phyloP scores from a whole-genome alignment of 2,888 invertebrate species.

The Drosophila algonquin region DNA sequence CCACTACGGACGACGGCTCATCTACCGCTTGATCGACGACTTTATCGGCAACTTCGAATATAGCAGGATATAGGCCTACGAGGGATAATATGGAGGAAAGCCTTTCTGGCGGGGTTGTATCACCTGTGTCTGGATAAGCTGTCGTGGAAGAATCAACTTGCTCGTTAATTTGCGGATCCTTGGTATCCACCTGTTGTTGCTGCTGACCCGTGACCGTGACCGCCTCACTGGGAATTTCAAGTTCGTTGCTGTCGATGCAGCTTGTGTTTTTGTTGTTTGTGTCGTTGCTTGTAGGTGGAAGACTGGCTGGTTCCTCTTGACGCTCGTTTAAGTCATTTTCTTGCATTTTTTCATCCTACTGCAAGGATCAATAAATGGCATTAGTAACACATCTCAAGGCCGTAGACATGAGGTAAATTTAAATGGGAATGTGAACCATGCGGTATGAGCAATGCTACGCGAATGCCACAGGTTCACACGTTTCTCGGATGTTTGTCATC shows the following conservation, averaged over 20 bases:
- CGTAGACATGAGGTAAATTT: not conserved
- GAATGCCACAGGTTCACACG: conserved; percentile 24
- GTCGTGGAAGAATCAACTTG: not conserved
- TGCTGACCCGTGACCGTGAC: conserved; percentile 1
- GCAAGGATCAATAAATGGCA: conserved; percentile 49
- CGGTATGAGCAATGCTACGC: conserved; percentile 14
- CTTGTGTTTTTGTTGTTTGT: conserved; percentile 36
- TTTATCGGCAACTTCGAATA: not conserved
- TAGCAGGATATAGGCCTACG: not conserved
- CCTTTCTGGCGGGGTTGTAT: not conserved
- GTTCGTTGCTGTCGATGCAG: conserved; percentile 15
- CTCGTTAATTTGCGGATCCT: not conserved
- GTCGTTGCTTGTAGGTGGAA: conserved; percentile 67
- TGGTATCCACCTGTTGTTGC: not conserved
- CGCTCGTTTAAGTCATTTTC: conserved; percentile 81
- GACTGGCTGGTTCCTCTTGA: conserved; percentile 81
- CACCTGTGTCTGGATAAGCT: not conserved
- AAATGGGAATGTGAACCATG: conserved; percentile 7
- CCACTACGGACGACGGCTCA: not conserved
- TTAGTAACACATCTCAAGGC: conserved; percentile 20
- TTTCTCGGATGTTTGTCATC: conserved; percentile 39
- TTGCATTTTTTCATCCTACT: conserved; percentile 83
- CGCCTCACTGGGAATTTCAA: not conserved
- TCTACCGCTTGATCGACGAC: conserved; percentile 3
- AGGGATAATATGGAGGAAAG: not conserved